Conservation (phyloP, 37 sponge, comb jelly and placozoan genomes). For the Dysidea cf. avara region DNA sequence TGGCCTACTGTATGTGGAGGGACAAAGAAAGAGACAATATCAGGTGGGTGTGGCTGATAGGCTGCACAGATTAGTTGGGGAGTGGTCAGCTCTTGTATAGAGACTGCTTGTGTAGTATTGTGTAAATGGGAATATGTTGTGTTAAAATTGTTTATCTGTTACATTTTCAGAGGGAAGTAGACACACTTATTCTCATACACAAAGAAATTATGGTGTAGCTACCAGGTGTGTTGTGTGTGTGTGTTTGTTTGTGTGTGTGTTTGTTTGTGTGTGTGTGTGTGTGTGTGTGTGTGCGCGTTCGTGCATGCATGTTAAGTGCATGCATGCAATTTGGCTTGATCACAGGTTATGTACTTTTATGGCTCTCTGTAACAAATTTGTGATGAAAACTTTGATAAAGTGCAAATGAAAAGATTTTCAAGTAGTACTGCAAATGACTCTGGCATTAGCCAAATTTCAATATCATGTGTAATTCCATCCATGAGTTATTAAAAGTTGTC, state of each 20-base stretch:
- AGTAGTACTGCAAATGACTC: background rate
- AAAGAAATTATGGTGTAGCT: background rate
- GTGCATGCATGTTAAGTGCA: background rate
- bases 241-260: too few relatives aligned
- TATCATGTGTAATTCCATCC: too few relatives aligned
- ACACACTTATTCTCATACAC: constrained; percentile 43
- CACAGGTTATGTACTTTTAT: constrained; percentile 28
- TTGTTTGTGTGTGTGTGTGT: too few relatives aligned
- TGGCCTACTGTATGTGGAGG: constrained; percentile 90
- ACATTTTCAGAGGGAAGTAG: constrained; percentile 61
- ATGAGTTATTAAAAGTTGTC: too few relatives aligned
- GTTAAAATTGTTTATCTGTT: background rate
- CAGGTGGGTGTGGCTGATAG: constrained; percentile 46
- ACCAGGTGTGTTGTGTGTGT: too few relatives aligned
- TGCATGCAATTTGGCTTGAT: background rate
- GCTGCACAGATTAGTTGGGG: background rate
- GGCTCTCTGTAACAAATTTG: background rate
- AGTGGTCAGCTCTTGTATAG: background rate
- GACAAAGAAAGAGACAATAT: constrained; percentile 66
- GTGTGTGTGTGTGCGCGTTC: background rate
- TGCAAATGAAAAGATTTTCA: background rate
- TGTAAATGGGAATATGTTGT: background rate
- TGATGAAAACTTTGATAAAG: background rate
- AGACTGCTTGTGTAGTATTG: background rate
- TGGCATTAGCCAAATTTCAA: too few relatives aligned